Evolutionary conservation across 2,888 invertebrate species (phyloP).

Genomic region (Agonum fuliginosum): DNA sequence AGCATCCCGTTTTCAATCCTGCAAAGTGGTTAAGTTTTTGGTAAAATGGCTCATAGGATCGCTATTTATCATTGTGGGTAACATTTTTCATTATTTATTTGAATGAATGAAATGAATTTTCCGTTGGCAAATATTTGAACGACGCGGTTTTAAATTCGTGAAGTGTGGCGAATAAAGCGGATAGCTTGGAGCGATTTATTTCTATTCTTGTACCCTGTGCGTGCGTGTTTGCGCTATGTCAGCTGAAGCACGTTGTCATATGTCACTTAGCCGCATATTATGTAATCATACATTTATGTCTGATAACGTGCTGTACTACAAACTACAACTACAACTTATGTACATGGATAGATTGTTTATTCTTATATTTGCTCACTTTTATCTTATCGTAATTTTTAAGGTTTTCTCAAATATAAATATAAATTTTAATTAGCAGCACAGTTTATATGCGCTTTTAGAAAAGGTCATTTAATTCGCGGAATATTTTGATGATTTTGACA

Average conservation of each 20-base stretch:
- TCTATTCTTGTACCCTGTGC: slow-evolving; percentile 20
- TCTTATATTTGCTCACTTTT: slow-evolving; percentile 37
- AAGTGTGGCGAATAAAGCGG: background rate
- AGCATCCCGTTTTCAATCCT: slow-evolving; percentile 23
- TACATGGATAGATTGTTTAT: slow-evolving; percentile 21
- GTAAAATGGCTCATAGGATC: slow-evolving; percentile 47
- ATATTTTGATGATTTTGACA: background rate
- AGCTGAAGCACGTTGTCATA: slow-evolving; percentile 31
- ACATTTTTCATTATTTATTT: slow-evolving; percentile 41
- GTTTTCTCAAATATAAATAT: background rate
- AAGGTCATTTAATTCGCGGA: background rate
- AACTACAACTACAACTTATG: background rate
- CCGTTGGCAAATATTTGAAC: slow-evolving; percentile 1
- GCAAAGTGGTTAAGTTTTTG: slow-evolving; percentile 7
- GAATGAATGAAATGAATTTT: background rate
- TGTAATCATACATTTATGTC: slow-evolving; percentile 37
- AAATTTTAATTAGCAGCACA: no score
- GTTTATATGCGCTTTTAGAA: no score
- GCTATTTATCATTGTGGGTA: slow-evolving; percentile 48
- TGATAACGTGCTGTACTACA: slow-evolving; percentile 18
- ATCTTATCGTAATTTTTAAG: slow-evolving; percentile 36
- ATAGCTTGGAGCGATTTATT: slow-evolving; percentile 26
- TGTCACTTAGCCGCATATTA: slow-evolving; percentile 42
- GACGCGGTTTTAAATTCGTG: background rate
- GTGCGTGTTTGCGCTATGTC: slow-evolving; percentile 3